Base-by-base conservation (phyloP, 2,113 vertebrate species). In the Rhinichthys klamathensis region DNA sequence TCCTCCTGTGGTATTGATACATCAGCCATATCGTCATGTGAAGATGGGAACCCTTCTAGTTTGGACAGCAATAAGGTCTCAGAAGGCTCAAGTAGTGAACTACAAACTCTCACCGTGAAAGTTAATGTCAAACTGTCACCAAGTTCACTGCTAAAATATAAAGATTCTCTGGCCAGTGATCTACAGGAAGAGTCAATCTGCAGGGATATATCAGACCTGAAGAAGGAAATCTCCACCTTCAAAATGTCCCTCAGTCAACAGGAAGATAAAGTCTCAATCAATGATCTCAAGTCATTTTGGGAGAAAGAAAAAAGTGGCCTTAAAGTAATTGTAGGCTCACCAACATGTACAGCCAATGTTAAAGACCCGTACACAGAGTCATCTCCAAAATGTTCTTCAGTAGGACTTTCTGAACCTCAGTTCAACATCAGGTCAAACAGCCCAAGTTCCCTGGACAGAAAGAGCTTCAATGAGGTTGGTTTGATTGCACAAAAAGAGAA, bases 251-350 rank as follows among this genome's bases (percentile, higher is more conserved):
- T 46, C 9, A 86, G 74, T 85, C 65, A 38, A 85, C 83, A 89
- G 51, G 72, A 89, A 2, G 75, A 75, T 41, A 79, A 12, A 16
- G 74, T 73, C 84, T 92, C 89, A 72, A 89, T 96, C 77, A 93
- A 70, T 63, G 91, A 97, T n/a, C 93, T 94, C 8, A 96, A 95
- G 90, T 91, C 92, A 67, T 95, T 96, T 74, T 96, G 94, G 95
- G 95, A 97, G 92, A 89, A 89, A 30, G 91, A 93, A 82, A 92
- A 88, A 87, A 72, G 81, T 82, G 49, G 56, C 4, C 12, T 90
- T 54, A 89, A 70, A 75, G 79, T 78, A 9, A 77, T 87, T 27
- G 58, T 77, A 74, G 56, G 23, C 80, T 81, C 38, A 83, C 69
- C 25, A 23, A 90, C 85, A 77, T 89, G 72, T 35, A 85, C 87